Evolutionary conservation across 2,113 vertebrate genomes (phyloP).

Genomic region (Neotoma lepida): DNA sequence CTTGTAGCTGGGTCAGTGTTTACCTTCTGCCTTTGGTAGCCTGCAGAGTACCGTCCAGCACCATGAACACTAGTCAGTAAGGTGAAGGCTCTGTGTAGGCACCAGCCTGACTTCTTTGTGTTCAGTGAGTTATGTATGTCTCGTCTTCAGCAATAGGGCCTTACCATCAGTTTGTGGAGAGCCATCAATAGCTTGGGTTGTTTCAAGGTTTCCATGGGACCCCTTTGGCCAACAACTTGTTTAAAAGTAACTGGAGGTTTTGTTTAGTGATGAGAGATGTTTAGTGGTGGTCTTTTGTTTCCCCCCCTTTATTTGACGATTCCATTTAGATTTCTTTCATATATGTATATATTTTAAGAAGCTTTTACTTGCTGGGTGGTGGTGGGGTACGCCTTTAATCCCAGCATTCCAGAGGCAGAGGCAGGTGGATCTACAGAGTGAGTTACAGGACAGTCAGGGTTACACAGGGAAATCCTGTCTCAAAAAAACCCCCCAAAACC

Average conservation of each 20-base stretch:
- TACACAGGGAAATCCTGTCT: no score
- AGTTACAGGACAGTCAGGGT: no score
- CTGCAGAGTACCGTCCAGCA: no score
- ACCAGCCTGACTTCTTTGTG: no score
- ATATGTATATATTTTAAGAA: neutral
- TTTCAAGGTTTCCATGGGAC: neutral
- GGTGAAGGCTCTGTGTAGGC: neutral
- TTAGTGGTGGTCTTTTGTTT: neutral
- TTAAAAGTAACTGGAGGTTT: neutral
- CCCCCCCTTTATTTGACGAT: neutral
- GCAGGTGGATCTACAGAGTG: no score
- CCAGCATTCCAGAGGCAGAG: no score
- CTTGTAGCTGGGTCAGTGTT: neutral
- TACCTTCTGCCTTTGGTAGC: neutral
- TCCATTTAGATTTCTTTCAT: neutral
- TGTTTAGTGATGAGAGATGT: neutral
- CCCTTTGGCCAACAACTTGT: neutral
- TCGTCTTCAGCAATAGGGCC: no score
- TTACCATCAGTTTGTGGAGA: no score
- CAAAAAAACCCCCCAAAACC: no score
- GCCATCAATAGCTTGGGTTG: neutral
- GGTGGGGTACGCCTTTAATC: no score
- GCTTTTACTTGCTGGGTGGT: no score
- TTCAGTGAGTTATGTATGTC: no score
- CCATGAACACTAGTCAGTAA: neutral